These are phyloP conservation scores for Etia nguti DNA, from an alignment of 2,113 vertebrate genomes.

Conservation along the genomic window DNA sequence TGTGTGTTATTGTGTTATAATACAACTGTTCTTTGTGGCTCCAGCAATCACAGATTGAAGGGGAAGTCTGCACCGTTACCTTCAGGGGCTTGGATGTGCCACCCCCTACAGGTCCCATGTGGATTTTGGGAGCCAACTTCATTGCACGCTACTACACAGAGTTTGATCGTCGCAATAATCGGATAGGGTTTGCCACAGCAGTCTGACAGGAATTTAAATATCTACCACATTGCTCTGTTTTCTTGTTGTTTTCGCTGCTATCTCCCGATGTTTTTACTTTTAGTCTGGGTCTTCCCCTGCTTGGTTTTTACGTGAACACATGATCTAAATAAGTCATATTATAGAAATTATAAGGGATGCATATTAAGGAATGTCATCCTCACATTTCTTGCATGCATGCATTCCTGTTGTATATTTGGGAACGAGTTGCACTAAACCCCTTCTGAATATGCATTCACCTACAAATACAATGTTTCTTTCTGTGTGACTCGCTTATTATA, in stretches of 20 bases:
- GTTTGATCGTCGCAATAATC: constrained; percentile 89
- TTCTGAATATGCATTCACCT: background rate
- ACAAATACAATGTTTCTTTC: background rate
- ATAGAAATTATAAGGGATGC: background rate
- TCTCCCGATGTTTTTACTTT: background rate
- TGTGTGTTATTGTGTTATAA: background rate
- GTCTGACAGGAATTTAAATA: constrained; percentile 65
- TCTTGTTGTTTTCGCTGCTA: background rate
- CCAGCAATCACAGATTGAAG: constrained; percentile 81
- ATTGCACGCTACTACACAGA: constrained; percentile 93
- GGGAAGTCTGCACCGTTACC: constrained; percentile 83
- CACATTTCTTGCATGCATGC: background rate
- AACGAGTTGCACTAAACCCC: constrained; percentile 10
- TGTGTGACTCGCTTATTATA: background rate
- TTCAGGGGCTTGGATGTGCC: constrained; percentile 86
- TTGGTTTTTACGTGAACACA: background rate
- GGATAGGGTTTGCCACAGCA: constrained; percentile 90
- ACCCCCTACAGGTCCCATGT: constrained; percentile 86
- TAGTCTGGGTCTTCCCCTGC: background rate
- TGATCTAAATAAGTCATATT: background rate
- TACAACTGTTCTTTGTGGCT: background rate
- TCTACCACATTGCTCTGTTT: background rate
- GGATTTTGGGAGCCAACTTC: constrained; percentile 94
- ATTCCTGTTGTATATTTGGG: background rate
- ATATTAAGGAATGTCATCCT: background rate